A percentile compares a stretch with the other conserved stretches of the same genome.
Evolutionary conservation across 2,888 invertebrate genomes (phyloP).

Genomic region (Serripes groenlandicus): DNA sequence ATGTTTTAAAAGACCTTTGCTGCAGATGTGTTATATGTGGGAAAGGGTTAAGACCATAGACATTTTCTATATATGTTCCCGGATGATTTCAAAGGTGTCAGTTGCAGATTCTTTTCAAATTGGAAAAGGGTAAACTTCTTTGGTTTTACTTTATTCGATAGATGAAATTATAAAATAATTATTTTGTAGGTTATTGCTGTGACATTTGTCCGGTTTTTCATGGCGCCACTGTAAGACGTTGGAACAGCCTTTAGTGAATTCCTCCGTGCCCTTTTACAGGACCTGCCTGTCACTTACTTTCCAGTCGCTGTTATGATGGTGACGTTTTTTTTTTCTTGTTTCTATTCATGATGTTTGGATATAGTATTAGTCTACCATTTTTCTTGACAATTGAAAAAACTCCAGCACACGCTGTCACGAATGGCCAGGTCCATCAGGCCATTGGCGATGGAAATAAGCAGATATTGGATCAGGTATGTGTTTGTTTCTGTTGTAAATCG

Average conservation of each 20-base stretch:
- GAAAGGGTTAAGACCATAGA: too few relatives aligned
- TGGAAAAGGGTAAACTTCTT: too few relatives aligned
- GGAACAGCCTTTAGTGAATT: constrained; percentile 73
- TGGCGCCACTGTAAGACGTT: constrained; percentile 77
- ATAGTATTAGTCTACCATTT: constrained; percentile 72
- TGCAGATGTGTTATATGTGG: too few relatives aligned
- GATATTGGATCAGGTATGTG: constrained; percentile 66
- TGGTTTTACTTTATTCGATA: too few relatives aligned
- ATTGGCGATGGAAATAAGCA: constrained; percentile 57
- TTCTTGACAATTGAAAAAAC: constrained; percentile 66
- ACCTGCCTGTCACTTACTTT: constrained; percentile 73
- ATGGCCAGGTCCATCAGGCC: constrained; percentile 53
- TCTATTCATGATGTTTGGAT: constrained; percentile 74
- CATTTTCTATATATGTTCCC: too few relatives aligned
- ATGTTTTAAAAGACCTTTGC: too few relatives aligned
- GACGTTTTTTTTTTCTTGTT: constrained; percentile 68
- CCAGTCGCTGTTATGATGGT: constrained; percentile 71
- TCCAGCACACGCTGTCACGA: constrained; percentile 46
- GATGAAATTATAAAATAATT: too few relatives aligned
- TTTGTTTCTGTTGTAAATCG: too few relatives aligned
- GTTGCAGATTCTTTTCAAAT: too few relatives aligned
- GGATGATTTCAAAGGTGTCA: too few relatives aligned
- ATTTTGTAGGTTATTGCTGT: constrained; percentile 76
- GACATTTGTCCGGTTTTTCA: constrained; percentile 76
- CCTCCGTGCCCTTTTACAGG: constrained; percentile 68